Percentiles rank a stretch among this genome's conserved stretches.
These are phyloP conservation scores for Paragorgia papillata DNA, from an alignment of 92 coral and sea anemone genomes.

Conservation along the genomic window DNA sequence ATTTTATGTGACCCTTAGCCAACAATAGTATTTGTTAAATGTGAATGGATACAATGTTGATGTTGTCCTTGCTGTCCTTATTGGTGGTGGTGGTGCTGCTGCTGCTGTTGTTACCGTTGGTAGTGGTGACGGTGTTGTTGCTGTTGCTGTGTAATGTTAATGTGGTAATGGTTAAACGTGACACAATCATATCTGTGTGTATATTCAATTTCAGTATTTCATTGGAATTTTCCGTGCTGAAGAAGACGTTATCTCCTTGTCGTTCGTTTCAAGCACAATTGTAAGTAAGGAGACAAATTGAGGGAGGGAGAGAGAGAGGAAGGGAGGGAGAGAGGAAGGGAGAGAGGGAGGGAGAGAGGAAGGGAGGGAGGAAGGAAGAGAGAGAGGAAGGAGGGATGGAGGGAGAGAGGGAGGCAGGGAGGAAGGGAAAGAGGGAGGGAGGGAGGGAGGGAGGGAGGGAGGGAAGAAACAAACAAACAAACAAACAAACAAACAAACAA, in stretches of 20 bases:
- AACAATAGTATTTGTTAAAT: too few species aligned
- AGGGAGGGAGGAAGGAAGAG: not conserved
- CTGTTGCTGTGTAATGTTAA: too few species aligned
- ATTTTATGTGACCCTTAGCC: too few species aligned
- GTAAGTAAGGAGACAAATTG: not conserved
- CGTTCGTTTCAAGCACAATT: slow-evolving; percentile 26
- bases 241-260: slow-evolving; percentile 13
- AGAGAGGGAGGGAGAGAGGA: slow-evolving; percentile 3
- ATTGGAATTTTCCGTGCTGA: slow-evolving; percentile 40
- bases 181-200: too few species aligned
- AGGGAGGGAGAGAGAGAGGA: not conserved
- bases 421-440: not conserved
- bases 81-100: too few species aligned
- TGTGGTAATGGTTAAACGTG: too few species aligned
- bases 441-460: slow-evolving; percentile 5
- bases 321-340: not conserved
- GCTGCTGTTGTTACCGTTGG: too few species aligned
- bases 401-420: not conserved
- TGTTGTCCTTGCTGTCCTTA: too few species aligned
- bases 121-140: too few species aligned
- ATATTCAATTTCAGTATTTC: slow-evolving; percentile 26
- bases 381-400: not conserved
- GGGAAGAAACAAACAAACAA: not conserved
- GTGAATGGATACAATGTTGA: too few species aligned
- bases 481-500: not conserved